Percentiles rank a stretch among this genome's conserved stretches.
Conservation (phyloP, 1,140 invertebrate genomes). For the Heliconius nattereri region DNA sequence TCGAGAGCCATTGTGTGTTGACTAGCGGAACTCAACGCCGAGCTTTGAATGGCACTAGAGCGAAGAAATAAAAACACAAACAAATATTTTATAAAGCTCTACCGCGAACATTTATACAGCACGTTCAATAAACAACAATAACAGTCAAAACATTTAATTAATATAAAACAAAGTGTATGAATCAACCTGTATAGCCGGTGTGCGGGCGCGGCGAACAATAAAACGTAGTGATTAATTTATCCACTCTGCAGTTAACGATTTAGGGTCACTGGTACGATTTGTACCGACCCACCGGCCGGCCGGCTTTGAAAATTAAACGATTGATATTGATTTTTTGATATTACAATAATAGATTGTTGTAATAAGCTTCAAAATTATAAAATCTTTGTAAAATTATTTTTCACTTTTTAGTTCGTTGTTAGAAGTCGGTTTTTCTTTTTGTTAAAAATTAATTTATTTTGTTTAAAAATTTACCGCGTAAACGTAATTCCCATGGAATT, state of each 20-base stretch:
- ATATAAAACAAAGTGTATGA: slow-evolving; percentile 24
- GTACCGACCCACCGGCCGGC: slow-evolving; percentile 56
- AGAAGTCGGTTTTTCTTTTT: too few species aligned
- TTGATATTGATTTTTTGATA: slow-evolving; percentile 14
- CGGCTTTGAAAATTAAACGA: slow-evolving; percentile 18
- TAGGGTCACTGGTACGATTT: slow-evolving; percentile 56
- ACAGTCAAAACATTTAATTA: slow-evolving; percentile 23
- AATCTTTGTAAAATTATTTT: too few species aligned
- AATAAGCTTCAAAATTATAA: too few species aligned
- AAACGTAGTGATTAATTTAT: slow-evolving; percentile 71
- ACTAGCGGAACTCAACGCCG: too few species aligned
- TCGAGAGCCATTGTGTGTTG: too few species aligned
- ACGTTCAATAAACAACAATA: slow-evolving; percentile 2
- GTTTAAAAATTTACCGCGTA: too few species aligned
- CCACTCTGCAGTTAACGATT: slow-evolving; percentile 62
- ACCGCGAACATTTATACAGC: background rate
- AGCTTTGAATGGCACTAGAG: too few species aligned
- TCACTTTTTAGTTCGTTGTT: too few species aligned
- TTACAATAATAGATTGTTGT: slow-evolving; percentile 5
- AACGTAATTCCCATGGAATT: too few species aligned
- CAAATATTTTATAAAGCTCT: background rate
- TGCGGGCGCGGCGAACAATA: slow-evolving; percentile 61
- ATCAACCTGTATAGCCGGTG: slow-evolving; percentile 50
- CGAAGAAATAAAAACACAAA: too few species aligned
- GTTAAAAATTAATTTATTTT: too few species aligned